Evolutionary conservation across 2,888 invertebrate genomes (phyloP).

Genomic region (Mystacides longicornis): DNA sequence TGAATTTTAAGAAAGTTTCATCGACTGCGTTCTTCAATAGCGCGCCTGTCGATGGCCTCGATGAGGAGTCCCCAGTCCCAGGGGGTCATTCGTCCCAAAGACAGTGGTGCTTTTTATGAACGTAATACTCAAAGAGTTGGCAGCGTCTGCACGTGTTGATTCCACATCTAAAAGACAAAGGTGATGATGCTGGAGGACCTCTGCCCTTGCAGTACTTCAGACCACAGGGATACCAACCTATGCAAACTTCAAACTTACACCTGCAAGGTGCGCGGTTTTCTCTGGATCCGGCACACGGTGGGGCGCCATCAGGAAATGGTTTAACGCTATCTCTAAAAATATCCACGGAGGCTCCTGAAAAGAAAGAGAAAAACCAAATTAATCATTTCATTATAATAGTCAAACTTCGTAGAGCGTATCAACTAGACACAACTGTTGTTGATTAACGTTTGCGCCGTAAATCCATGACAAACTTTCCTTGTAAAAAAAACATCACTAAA

Average conservation of each 20-base stretch:
- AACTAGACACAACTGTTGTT: no score
- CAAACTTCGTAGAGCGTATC: no score
- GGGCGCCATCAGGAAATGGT: slow-evolving; percentile 56
- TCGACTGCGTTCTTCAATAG: no score
- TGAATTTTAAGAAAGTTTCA: no score
- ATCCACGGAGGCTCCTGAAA: slow-evolving; percentile 14
- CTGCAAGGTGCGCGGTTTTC: slow-evolving; percentile 69
- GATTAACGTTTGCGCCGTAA: no score
- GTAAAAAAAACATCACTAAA: no score
- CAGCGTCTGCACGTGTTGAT: slow-evolving; percentile 93
- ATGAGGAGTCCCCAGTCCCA: slow-evolving; percentile 4
- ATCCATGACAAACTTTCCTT: no score
- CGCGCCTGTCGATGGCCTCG: not conserved
- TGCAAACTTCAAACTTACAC: slow-evolving; percentile 76
- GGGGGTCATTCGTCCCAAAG: slow-evolving; percentile 67
- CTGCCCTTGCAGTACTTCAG: slow-evolving; percentile 89
- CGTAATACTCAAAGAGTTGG: slow-evolving; percentile 80
- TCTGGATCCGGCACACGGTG: slow-evolving; percentile 59
- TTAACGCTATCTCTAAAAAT: slow-evolving; percentile 51
- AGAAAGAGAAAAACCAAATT: slow-evolving; percentile 4
- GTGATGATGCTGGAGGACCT: slow-evolving; percentile 36
- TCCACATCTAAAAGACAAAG: slow-evolving; percentile 79
- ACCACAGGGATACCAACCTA: slow-evolving; percentile 95
- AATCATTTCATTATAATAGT: no score
- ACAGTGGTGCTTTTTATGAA: slow-evolving; percentile 74